phyloP scores from a whole-genome alignment of 2,797 vertebrate genomes.

The Podargus strigoides region DNA sequence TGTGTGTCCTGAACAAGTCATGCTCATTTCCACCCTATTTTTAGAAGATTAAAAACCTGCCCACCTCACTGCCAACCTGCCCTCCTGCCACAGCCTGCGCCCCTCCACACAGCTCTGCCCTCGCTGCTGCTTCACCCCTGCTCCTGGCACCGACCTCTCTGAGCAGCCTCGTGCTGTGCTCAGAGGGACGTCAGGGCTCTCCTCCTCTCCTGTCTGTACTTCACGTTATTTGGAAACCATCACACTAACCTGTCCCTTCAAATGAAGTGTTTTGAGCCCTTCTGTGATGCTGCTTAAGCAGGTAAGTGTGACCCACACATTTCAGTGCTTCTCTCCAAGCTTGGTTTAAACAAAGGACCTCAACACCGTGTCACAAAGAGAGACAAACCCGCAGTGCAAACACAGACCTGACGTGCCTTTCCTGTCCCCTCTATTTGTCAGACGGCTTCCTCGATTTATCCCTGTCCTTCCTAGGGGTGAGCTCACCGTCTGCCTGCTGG shows the following conservation, averaged over 20 bases:
- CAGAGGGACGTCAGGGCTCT: background rate
- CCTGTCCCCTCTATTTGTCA: background rate
- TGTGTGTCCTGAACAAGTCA: background rate
- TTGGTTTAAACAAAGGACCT: background rate
- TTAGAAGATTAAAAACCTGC: background rate
- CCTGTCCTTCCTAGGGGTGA: background rate
- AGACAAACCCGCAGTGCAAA: background rate
- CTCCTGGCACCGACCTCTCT: background rate
- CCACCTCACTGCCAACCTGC: background rate
- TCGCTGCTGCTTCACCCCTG: background rate
- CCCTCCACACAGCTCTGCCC: background rate
- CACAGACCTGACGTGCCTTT: background rate
- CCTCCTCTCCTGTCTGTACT: background rate
- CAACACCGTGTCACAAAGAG: rapidly evolving
- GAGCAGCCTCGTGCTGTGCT: rapidly evolving
- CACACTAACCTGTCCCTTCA: background rate
- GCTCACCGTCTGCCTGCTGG: background rate
- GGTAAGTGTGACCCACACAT: background rate
- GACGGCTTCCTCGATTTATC: background rate
- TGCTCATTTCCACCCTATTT: background rate
- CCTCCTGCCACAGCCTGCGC: background rate
- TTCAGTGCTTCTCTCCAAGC: background rate
- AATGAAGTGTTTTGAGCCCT: background rate
- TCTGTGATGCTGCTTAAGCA: rapidly evolving
- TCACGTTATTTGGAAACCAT: background rate